Evolutionary conservation across 92 coral and sea anemone species (phyloP).

Genomic region (Palythoa caribaeorum): DNA sequence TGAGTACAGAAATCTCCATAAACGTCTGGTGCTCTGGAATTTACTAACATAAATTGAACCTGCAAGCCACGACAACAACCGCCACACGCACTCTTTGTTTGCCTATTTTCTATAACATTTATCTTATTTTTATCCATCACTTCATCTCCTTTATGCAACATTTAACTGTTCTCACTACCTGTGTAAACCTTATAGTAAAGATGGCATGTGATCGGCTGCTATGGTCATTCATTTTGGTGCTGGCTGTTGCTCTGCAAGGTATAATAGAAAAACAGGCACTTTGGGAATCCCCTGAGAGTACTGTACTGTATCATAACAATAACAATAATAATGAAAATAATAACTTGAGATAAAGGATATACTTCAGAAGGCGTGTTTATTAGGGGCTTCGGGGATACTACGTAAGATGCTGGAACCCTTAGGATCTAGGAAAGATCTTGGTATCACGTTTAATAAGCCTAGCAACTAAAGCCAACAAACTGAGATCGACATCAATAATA

Average conservation of each 20-base stretch:
- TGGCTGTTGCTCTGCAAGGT: conserved; percentile 86
- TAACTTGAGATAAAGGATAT: too few species aligned
- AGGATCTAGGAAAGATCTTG: too few species aligned
- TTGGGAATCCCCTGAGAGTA: neutral
- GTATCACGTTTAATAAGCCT: too few species aligned
- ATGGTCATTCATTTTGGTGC: conserved; percentile 91
- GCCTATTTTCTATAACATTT: neutral
- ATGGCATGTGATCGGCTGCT: conserved; percentile 98
- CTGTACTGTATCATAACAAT: too few species aligned
- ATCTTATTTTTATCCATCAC: neutral
- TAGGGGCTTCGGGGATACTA: too few species aligned
- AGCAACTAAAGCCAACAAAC: too few species aligned
- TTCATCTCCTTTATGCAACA: neutral
- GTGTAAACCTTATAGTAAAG: conserved; percentile 94
- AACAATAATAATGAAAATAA: too few species aligned
- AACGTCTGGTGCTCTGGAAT: neutral
- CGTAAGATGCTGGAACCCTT: too few species aligned
- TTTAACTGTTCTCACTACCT: conserved; percentile 49
- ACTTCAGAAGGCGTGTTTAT: too few species aligned
- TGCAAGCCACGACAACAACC: neutral
- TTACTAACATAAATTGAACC: neutral
- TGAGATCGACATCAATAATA: too few species aligned
- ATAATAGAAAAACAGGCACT: neutral
- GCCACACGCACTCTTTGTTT: neutral
- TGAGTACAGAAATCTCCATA: too few species aligned